Percentiles rank a stretch among this genome's conserved stretches.
These are phyloP conservation scores for Portunus trituberculatus DNA, from an alignment of 1,140 invertebrate genomes.

Conservation along the genomic window DNA sequence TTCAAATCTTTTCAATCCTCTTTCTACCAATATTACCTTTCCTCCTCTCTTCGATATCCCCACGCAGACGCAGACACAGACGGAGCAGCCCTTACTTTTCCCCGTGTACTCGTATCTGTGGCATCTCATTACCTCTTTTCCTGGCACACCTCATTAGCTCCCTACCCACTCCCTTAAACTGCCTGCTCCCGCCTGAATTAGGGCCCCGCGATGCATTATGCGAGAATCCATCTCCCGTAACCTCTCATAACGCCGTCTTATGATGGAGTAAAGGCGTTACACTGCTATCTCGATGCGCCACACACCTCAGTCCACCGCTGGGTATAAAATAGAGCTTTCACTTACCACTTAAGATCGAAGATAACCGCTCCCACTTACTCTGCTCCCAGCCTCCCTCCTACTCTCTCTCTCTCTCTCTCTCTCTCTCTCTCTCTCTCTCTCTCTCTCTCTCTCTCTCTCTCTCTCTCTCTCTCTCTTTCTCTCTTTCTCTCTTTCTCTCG, in stretches of 20 bases:
- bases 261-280: slow-evolving; percentile 10
- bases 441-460: no score
- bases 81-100: no score
- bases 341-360: slow-evolving; percentile 12
- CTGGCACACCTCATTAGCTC: slow-evolving; percentile 7
- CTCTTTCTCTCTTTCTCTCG: no score
- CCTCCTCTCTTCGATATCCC: no score
- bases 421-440: no score
- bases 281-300: neutral
- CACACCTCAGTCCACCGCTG: neutral
- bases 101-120: neutral
- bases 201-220: neutral
- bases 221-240: neutral
- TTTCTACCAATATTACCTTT: no score
- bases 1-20: no score
- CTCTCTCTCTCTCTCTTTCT: no score
- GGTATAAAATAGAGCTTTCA: slow-evolving; percentile 23
- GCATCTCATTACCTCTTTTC: slow-evolving; percentile 1
- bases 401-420: no score
- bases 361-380: neutral
- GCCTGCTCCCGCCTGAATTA: neutral
- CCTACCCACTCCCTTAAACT: neutral
- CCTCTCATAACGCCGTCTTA: slow-evolving; percentile 18
- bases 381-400: no score
- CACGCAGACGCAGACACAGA: no score